Conservation (phyloP, 2,113 vertebrate genomes). For the Scomber scombrus region DNA sequence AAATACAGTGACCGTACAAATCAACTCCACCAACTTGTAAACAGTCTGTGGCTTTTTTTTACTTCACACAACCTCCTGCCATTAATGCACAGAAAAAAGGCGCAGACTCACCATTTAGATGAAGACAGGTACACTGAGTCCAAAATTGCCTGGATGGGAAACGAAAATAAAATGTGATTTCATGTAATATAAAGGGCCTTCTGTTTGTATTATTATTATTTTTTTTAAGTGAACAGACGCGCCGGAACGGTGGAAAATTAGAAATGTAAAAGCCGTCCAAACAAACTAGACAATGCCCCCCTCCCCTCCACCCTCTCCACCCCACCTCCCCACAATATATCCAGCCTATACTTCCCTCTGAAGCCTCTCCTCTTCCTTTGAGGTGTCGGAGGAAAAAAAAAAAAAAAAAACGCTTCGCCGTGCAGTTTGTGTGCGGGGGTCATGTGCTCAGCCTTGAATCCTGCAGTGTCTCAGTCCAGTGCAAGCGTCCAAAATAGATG, state of each 20-base stretch:
- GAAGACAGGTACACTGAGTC: slow-evolving; percentile 11
- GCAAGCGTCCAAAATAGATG: background rate
- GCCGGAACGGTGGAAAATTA: background rate
- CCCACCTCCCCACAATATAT: too few species aligned
- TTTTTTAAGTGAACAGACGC: background rate
- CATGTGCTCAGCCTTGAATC: too few species aligned
- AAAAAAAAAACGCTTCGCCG: too few species aligned
- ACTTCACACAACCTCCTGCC: background rate
- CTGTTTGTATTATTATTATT: background rate
- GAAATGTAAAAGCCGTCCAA: background rate
- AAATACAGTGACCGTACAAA: background rate
- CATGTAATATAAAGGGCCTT: background rate
- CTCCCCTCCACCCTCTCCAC: background rate
- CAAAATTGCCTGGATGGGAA: background rate
- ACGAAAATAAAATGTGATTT: background rate
- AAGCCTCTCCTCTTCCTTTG: background rate
- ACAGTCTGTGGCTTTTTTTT: slow-evolving; percentile 10
- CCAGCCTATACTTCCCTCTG: background rate
- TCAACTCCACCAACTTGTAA: background rate
- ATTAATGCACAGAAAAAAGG: background rate
- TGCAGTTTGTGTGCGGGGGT: too few species aligned
- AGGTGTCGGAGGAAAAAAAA: background rate
- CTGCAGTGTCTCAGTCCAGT: background rate
- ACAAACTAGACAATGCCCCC: background rate
- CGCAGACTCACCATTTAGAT: slow-evolving; percentile 26